Percentiles rank a stretch among this genome's conserved stretches.
Conservation (phyloP, 1,140 invertebrate genomes). For the Stegodyphus dumicola region DNA sequence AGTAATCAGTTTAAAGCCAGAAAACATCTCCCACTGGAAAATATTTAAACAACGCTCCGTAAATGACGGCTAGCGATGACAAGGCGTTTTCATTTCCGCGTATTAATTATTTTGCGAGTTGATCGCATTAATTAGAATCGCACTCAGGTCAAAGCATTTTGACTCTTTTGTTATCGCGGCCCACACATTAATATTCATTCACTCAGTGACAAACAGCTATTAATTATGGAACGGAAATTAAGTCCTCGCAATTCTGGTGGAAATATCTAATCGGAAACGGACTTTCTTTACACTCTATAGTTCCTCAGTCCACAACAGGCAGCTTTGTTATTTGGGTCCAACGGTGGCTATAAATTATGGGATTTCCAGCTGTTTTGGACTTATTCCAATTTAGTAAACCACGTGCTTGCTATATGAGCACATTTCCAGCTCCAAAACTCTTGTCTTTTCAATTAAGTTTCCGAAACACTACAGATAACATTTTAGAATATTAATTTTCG, state of each 20-base stretch:
- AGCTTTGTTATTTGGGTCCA: slow-evolving; percentile 22
- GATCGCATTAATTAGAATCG: slow-evolving; percentile 55
- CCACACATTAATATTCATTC: slow-evolving; percentile 50
- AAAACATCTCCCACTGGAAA: too few relatives aligned
- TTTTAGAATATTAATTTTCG: too few relatives aligned
- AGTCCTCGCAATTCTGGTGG: slow-evolving; percentile 40
- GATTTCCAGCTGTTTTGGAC: slow-evolving; percentile 41
- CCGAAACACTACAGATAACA: too few relatives aligned
- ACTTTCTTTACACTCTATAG: slow-evolving; percentile 18
- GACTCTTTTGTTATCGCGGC: slow-evolving; percentile 51
- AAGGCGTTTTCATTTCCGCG: slow-evolving; percentile 44
- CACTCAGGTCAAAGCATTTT: slow-evolving; percentile 55
- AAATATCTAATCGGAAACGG: slow-evolving; percentile 35
- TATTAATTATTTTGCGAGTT: slow-evolving; percentile 58
- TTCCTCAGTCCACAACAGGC: neutral
- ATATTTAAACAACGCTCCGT: too few relatives aligned
- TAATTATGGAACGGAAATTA: slow-evolving; percentile 58
- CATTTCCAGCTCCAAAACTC: neutral
- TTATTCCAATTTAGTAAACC: slow-evolving; percentile 44
- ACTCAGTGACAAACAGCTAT: slow-evolving; percentile 46
- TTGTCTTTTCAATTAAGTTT: neutral
- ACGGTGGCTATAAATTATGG: slow-evolving; percentile 28
- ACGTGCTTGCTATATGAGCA: slow-evolving; percentile 11
- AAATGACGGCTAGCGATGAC: slow-evolving; percentile 4
- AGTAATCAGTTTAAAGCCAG: too few relatives aligned